Conservation (phyloP, 2,797 vertebrate genomes). For the Chelonia mydas region DNA sequence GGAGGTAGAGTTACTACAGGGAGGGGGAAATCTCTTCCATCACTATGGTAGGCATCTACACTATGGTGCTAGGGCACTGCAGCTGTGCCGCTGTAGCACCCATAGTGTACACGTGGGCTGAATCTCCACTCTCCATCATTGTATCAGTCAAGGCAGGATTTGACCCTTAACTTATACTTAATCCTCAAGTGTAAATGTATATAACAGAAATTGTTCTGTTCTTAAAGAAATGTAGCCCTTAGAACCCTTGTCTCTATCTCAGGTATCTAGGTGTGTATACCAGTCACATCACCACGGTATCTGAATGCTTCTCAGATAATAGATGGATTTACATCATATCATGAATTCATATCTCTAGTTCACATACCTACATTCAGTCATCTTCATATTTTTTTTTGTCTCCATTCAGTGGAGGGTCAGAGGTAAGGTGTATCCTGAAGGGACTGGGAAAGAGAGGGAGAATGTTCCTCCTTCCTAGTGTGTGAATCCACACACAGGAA, state of each 20-base stretch:
- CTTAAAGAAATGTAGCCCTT: conserved; percentile 27
- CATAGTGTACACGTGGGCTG: not conserved
- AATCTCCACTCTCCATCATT: not conserved
- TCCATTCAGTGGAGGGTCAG: not conserved
- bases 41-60: too few relatives aligned
- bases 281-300: not conserved
- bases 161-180: not conserved
- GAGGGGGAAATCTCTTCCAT: too few relatives aligned
- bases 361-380: not conserved
- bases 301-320: not conserved
- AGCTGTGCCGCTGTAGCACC: not conserved
- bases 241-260: not conserved
- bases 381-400: not conserved
- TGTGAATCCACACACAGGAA: not conserved
- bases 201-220: not conserved
- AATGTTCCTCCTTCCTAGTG: not conserved
- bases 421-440: not conserved
- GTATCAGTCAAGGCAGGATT: not conserved
- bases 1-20: not conserved
- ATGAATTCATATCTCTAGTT: not conserved
- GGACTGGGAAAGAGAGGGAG: not conserved
- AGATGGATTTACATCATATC: not conserved
- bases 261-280: not conserved
- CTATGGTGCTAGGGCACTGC: not conserved
- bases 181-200: conserved; percentile 26